Percentiles rank a stretch among this genome's conserved stretches.
phyloP scores from a whole-genome alignment of 1,140 invertebrate genomes.

The Lycorma delicatula region DNA sequence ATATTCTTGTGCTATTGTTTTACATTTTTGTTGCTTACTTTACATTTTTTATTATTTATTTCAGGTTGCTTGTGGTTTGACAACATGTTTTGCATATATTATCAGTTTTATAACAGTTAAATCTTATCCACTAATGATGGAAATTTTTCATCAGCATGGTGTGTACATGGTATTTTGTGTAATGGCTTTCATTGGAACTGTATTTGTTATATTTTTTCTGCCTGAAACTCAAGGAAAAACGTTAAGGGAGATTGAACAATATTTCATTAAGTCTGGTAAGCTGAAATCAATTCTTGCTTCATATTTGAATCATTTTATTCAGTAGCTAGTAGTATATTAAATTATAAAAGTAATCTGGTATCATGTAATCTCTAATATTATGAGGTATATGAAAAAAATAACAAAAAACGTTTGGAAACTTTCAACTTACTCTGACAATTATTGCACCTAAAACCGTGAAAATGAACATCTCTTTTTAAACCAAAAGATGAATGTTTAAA shows the following conservation, averaged over 20 bases:
- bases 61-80: slow-evolving; percentile 51
- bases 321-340: too few species aligned
- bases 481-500: too few species aligned
- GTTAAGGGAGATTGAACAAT: slow-evolving; percentile 53
- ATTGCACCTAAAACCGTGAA: too few species aligned
- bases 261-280: slow-evolving; percentile 14
- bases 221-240: slow-evolving; percentile 76
- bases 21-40: neutral
- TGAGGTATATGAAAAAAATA: too few species aligned
- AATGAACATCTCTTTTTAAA: too few species aligned
- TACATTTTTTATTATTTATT: neutral
- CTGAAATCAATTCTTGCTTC: too few species aligned
- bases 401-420: too few species aligned
- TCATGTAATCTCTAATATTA: too few species aligned
- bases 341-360: too few species aligned
- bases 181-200: slow-evolving; percentile 52
- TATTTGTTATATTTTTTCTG: slow-evolving; percentile 57
- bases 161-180: slow-evolving; percentile 63
- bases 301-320: too few species aligned
- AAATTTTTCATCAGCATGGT: slow-evolving; percentile 41
- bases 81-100: slow-evolving; percentile 54
- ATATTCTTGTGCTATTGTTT: neutral
- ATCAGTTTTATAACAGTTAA: slow-evolving; percentile 67
- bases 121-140: slow-evolving; percentile 42
- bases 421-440: too few species aligned